These are phyloP conservation scores for Formicarius rufipectus DNA, from an alignment of 2,113 vertebrate species.

Conservation along the genomic window DNA sequence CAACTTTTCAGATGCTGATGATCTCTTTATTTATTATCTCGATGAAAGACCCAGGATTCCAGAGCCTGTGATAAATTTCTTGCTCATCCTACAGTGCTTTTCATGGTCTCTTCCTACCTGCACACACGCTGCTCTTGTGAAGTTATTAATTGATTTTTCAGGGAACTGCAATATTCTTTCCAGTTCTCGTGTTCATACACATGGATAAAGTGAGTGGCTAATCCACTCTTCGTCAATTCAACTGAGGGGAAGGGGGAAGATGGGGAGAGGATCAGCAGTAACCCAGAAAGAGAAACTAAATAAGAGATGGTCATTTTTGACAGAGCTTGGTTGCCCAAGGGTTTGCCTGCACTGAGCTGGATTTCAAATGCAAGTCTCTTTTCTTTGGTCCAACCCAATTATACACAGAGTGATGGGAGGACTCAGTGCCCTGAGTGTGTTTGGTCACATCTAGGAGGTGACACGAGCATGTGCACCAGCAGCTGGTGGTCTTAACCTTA, in stretches of 20 bases:
- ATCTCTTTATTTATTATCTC: background rate
- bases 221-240: background rate
- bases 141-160: background rate
- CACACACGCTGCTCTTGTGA: background rate
- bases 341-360: background rate
- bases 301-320: background rate
- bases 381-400: background rate
- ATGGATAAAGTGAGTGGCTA: background rate
- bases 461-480: background rate
- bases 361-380: background rate
- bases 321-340: background rate
- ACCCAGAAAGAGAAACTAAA: background rate
- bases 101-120: background rate
- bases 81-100: background rate
- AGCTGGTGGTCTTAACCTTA: background rate
- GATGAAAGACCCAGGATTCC: background rate
- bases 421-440: background rate
- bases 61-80: background rate
- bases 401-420: background rate
- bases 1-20: background rate
- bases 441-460: background rate
- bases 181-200: background rate
- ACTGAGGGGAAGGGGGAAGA: background rate
- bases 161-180: background rate
- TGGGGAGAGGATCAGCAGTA: background rate